Base-by-base conservation (phyloP, 2,888 invertebrate species). In the Gisinianus flammeolus region DNA sequence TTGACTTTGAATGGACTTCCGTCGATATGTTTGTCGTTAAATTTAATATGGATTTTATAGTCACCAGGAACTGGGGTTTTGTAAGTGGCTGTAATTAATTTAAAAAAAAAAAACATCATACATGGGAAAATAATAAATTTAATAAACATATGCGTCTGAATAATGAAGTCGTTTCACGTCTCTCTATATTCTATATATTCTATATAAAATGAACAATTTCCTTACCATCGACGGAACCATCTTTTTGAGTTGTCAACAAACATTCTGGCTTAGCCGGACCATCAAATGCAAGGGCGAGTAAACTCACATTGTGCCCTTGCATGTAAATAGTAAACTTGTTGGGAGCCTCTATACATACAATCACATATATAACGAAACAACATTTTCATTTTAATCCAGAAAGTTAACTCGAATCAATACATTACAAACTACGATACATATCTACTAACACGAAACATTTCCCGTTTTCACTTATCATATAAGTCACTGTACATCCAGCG, bases 191-290 rank as follows among this genome's bases (percentile, higher is more conserved):
- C n/a, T n/a, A n/a, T n/a, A n/a, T n/a, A n/a, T n/a, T n/a, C n/a
- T n/a, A n/a, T n/a, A n/a, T n/a, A n/a, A n/a, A n/a, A n/a, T n/a
- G n/a, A n/a, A n/a, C n/a, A n/a, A n/a, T n/a, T n/a, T n/a, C n/a
- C n/a, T n/a, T n/a, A n/a, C n/a, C n/a, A 67, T 83, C 81, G 44
- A 85, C 81, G 8, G 78, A 73, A 8, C 83, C 83, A 62, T 83
- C 85, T 70, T 82, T 83, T 54, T 80, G 79, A 19, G 82, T 82
- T 12, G 83, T 80, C 35, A 85, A 80, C 26, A 80, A 62, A 58
- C 83, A 82, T 58, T 82, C 81, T 5, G 85, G 85, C 68, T 83
- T 83, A 56, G 80, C 79, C 1, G 85, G 85, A 4, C 85, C 85
- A 54, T 85, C 82, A 52, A 82, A 82, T 16, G 82, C 82, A 5